Base-by-base conservation (phyloP, 2,888 invertebrate genomes). In the Rotaria magnacalcarata region DNA sequence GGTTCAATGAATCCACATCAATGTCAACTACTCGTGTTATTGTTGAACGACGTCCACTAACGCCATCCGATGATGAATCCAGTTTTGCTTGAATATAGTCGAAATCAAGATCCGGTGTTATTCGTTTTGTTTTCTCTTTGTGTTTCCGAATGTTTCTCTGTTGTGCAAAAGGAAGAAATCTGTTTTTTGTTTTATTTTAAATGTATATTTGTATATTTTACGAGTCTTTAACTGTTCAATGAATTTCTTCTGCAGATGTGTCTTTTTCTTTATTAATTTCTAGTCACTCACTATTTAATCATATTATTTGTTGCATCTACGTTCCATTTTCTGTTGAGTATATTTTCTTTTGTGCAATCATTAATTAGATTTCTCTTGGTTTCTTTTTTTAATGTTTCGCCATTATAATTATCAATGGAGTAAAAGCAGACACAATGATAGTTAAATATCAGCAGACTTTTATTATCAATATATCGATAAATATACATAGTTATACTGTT, bases 31-130 rank as follows among this genome's bases (percentile, higher is more conserved):
- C 80, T 80, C 80, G 80, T 80, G 80, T 21, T 21, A 80, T 80
- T 47, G 47, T 80, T 80, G 80, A 80, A 80, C 80, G 80, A 80
- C 24, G 43, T 10, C 80, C 67, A 34, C 34, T 47, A 80, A 80
- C 80, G 11, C 47, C 80, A 11, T 47, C 80, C n/a, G 80, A 80
- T 43, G 80, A 80, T 47, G 80, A 80, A 80, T n/a, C 47, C 2
- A 67, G 67, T 67, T 67, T 67, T 67, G 19, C 34, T 34, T 67
- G 34, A 67, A 27, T 14, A 34, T 67, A 41, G 19, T 67, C 34
- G 19, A 24, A 21, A 24, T 24, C 7, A 56, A 0, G 24, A 56
- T 56, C 56, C 24, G 8, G 8, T 56, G 27, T 67, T 34, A 21
- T 16, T 34, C 67, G 27, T 34, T 67, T 67, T 16, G 16, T 67